phyloP scores from a whole-genome alignment of 2,888 invertebrate genomes.

The Ditula angustiorana region DNA sequence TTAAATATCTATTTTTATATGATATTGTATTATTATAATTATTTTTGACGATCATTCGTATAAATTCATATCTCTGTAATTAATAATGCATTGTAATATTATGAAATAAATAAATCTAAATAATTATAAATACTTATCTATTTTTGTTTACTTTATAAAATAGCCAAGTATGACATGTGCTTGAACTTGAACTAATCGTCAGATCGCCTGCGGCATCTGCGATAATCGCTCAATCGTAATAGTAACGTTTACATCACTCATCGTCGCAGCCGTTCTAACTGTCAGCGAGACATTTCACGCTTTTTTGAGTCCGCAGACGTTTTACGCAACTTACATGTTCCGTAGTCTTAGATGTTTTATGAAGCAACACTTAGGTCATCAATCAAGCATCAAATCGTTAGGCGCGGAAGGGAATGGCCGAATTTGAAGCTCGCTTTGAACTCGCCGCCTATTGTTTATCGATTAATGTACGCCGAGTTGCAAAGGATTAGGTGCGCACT shows the following conservation, averaged over 20 bases:
- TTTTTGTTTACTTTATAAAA: neutral
- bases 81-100: too few relatives aligned
- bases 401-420: constrained; percentile 15
- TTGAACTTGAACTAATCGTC: constrained; percentile 29
- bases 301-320: constrained; percentile 22
- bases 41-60: too few relatives aligned
- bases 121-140: too few relatives aligned
- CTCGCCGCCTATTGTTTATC: constrained; percentile 32
- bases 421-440: constrained; percentile 28
- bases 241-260: constrained; percentile 28
- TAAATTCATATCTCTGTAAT: too few relatives aligned
- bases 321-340: constrained; percentile 28
- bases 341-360: constrained; percentile 27
- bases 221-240: constrained; percentile 28
- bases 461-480: constrained; percentile 18
- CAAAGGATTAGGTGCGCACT: constrained; percentile 12
- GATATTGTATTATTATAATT: too few relatives aligned
- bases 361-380: constrained; percentile 27
- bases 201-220: constrained; percentile 15
- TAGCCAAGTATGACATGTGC: constrained; percentile 2
- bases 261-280: constrained; percentile 18
- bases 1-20: too few relatives aligned
- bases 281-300: constrained; percentile 29
- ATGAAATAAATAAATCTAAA: too few relatives aligned
- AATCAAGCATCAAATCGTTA: constrained; percentile 31